Evolutionary conservation across 2,888 invertebrate genomes (phyloP), one percentile per base, ranked within the genome.

Genomic region (Diarsia rubi): DNA sequence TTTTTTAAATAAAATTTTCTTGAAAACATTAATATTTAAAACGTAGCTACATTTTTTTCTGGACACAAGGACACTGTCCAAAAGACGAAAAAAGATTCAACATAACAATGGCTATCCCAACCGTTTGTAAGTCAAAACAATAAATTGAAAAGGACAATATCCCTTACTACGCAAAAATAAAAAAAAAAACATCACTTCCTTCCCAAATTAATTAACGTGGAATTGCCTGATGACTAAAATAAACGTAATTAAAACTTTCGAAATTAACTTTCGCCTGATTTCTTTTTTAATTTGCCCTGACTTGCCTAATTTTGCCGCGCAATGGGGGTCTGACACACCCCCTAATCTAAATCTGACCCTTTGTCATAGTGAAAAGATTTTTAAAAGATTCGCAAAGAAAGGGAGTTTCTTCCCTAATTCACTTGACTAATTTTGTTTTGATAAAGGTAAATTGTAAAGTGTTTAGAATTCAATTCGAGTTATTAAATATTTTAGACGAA

Each of bases 221-320:
- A 92, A 94, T 92, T 90, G 91, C 92, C 91, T 92, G 94, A 96
- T 94, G 93, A 93, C 92, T 94, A 95, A 96, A 92, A 96, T 95
- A 95, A 96, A 96, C 93, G 95, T 94, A 96, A 96, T 96, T 96
- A 96, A 96, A 96, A 96, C 95, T 96, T 96, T 93, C 85, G 79
- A 91, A 94, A 95, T 95, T 94, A 95, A 94, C 94, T 93, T 94
- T 90, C 92, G 92, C 93, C 94, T 92, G 94, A 96, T 96, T 96
- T 96, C 95, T 96, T 96, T 96, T 96, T 96, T 95, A 96, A 96
- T 96, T 96, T 95, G 90, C 91, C 87, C 93, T 91, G 94, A 92
- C 94, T 94, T 88, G 91, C 91, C 94, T 95, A 95, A 95, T 96
- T 95, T 92, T 91, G 92, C 90, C 91, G 90, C 94, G 90, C 95